Conservation (phyloP, 2,797 vertebrate species). For the Thalassophryne amazonica region DNA sequence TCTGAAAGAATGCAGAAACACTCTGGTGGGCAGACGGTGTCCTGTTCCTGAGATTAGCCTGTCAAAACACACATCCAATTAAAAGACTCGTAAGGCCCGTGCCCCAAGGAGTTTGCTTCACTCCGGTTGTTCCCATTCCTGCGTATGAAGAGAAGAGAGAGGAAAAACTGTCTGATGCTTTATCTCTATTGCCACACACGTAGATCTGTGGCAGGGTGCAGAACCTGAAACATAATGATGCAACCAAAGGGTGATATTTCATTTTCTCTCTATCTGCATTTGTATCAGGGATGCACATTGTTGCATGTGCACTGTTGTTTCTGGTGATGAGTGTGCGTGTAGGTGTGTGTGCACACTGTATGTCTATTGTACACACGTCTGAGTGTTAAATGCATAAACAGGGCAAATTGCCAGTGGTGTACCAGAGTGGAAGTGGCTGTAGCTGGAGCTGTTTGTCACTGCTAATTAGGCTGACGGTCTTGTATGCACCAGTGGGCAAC, state of each 20-base stretch:
- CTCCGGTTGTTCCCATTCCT: constrained; percentile 3
- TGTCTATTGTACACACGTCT: constrained; percentile 1
- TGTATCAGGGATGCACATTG: background rate
- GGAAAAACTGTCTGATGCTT: constrained; percentile 24
- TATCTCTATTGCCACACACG: constrained; percentile 59
- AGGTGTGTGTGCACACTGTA: background rate
- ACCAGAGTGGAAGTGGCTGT: constrained; percentile 60
- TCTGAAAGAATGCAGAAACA: constrained; percentile 22
- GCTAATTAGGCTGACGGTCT: constrained; percentile 69
- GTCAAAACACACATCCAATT: constrained; percentile 70
- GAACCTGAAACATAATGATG: constrained; percentile 50
- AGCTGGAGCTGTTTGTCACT: constrained; percentile 57
- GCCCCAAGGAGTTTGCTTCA: constrained; percentile 40
- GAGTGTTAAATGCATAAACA: constrained; percentile 52
- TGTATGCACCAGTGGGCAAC: too few species aligned
- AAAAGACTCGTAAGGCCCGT: constrained; percentile 55
- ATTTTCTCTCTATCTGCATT: constrained; percentile 12
- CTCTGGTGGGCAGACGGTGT: constrained; percentile 45
- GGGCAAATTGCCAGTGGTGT: constrained; percentile 59
- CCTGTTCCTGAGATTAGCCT: constrained; percentile 54
- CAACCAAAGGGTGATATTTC: constrained; percentile 42
- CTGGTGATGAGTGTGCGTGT: constrained; percentile 1
- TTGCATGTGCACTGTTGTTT: constrained; percentile 3
- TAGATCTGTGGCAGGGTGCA: constrained; percentile 35
- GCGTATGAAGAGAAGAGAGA: background rate